Evolutionary conservation across 92 coral and sea anemone species (phyloP).

Genomic region (Anthopleura xanthogrammica): DNA sequence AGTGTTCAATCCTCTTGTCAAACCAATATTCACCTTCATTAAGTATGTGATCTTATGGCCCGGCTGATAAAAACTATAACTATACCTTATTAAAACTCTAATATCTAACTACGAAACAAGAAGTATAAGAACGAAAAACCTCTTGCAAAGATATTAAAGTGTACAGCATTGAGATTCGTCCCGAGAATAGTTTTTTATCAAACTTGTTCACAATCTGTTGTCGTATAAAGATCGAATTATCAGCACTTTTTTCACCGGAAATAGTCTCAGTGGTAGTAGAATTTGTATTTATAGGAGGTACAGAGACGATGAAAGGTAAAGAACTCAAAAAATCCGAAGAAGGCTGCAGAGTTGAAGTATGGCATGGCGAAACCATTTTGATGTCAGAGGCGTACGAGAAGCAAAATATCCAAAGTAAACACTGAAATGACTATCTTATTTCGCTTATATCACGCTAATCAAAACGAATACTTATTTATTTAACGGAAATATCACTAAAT

Average conservation of each 20-base stretch:
- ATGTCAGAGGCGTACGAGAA: background rate
- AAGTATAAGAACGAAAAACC: too few relatives aligned
- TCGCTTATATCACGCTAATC: conserved; percentile 33
- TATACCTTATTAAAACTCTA: background rate
- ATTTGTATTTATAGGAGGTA: conserved; percentile 1
- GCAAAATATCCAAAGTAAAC: conserved; percentile 28
- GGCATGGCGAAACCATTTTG: conserved; percentile 11
- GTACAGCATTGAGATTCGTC: too few relatives aligned
- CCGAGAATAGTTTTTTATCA: background rate
- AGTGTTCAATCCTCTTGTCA: conserved; percentile 5
- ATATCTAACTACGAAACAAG: background rate
- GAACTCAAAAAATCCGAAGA: conserved; percentile 29
- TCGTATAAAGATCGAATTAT: background rate
- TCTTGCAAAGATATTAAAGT: too few relatives aligned
- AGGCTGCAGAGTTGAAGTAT: background rate
- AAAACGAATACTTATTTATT: conserved; percentile 14
- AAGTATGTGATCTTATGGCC: conserved; percentile 9
- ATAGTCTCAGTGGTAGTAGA: background rate
- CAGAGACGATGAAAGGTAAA: conserved; percentile 22
- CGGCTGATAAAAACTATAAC: background rate
- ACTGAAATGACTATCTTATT: conserved; percentile 27
- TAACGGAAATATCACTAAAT: conserved; percentile 6
- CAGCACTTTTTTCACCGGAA: conserved; percentile 7
- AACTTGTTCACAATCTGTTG: background rate
- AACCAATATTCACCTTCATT: background rate